These are phyloP conservation scores for Bedellia somnulentella DNA, from an alignment of 2,888 invertebrate species.

Conservation along the genomic window DNA sequence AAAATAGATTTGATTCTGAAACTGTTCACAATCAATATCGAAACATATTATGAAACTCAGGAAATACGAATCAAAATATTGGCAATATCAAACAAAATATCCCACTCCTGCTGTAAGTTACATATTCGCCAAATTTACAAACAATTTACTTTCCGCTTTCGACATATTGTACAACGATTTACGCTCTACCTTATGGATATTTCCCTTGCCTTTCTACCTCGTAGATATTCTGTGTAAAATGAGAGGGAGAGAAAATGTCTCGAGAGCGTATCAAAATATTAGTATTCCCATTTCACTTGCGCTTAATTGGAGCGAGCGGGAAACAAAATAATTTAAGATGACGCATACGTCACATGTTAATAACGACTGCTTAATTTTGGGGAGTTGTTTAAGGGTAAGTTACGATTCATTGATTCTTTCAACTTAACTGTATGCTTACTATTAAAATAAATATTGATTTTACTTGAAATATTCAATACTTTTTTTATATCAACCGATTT, in stretches of 20 bases:
- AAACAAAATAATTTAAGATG: slow-evolving; percentile 23
- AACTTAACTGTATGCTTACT: neutral
- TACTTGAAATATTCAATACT: too few relatives aligned
- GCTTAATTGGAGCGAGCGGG: slow-evolving; percentile 18
- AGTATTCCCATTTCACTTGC: too few relatives aligned
- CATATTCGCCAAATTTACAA: slow-evolving; percentile 7
- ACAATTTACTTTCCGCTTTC: slow-evolving; percentile 5
- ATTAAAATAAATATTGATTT: neutral
- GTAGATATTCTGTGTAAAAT: neutral
- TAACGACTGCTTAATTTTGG: slow-evolving; percentile 38
- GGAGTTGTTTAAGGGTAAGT: slow-evolving; percentile 28
- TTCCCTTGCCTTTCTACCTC: neutral
- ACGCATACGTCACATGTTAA: slow-evolving; percentile 41
- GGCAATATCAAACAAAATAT: too few relatives aligned
- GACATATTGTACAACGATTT: slow-evolving; percentile 3
- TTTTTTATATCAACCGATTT: neutral
- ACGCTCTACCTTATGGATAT: slow-evolving; percentile 1
- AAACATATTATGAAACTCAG: too few relatives aligned
- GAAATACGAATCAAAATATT: too few relatives aligned
- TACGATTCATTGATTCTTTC: neutral
- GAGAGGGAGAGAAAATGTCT: neutral
- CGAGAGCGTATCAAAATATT: neutral
- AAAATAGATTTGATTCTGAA: too few relatives aligned
- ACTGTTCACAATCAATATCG: too few relatives aligned
- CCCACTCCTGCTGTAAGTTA: too few relatives aligned